Evolutionary conservation across 2,888 invertebrate species (phyloP), one percentile per base, ranked within the genome.

Genomic region (Automeris io): DNA sequence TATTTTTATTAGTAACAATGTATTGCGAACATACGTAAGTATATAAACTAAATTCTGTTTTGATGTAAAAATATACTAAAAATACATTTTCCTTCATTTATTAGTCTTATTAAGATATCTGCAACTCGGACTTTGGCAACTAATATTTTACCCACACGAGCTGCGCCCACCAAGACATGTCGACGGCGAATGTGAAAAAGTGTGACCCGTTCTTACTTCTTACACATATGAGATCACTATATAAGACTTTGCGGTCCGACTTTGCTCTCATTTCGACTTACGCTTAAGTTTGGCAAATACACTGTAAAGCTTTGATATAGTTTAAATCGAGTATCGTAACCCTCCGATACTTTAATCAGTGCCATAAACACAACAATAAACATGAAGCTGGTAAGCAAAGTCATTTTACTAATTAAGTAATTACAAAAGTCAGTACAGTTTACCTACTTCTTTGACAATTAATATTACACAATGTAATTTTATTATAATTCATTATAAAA

Each of bases 201-300:
- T 77, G 61, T 74, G 75, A 81, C 85, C 79, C 71, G 85, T 75
- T 85, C 85, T 81, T 83, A 85, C 86, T 75, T 85, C 85, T 81
- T 83, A 85, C 86, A 85, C 83, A 85, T 77, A 82, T 85, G 85
- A 77, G 70, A 70, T 76, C 64, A 69, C 75, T 85, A 86, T 86
- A 86, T 83, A 86, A 86, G 82, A 67, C 65, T 77, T 81, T 65
- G 75, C 81, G 59, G 67, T 61, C 74, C 61, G 65, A 76, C 55
- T 76, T 78, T 85, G 83, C 85, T 85, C 85, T 86, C 85, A 86
- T 86, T 86, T 86, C 78, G 68, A 77, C 76, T 72, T 69, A 70
- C 77, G 78, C 72, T 70, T 62, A 72, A 75, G 61, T 80, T 85
- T 79, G 74, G 76, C 75, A 73, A 73, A 80, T 74, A 80, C 83